These are phyloP conservation scores for Polypterus bichir DNA, from an alignment of 2,113 vertebrate species.

Conservation along the genomic window DNA sequence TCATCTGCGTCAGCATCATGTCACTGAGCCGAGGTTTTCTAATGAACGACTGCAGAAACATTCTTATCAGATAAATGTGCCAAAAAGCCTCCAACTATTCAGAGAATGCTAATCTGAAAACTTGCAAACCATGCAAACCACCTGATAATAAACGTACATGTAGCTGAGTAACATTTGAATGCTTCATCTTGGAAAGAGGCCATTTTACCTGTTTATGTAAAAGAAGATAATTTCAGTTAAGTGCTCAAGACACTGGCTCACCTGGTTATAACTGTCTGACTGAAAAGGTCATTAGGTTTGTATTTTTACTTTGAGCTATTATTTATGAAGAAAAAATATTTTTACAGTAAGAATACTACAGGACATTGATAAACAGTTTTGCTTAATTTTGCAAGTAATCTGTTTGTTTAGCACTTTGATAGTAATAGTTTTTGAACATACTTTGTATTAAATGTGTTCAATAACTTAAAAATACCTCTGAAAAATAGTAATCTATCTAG, in stretches of 20 bases:
- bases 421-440: no score
- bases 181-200: constrained; percentile 3
- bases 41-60: constrained; percentile 2
- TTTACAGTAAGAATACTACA: no score
- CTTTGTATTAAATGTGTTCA: no score
- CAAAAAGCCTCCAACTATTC: not conserved
- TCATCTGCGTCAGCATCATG: not conserved
- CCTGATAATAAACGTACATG: not conserved
- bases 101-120: constrained; percentile 9
- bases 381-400: no score
- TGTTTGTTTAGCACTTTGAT: no score
- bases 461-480: no score
- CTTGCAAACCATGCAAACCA: not conserved
- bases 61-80: constrained; percentile 1
- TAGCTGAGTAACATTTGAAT: not conserved
- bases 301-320: no score
- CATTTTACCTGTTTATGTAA: constrained; percentile 10
- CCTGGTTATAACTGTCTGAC: not conserved
- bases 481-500: no score
- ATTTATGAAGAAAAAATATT: no score
- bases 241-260: not conserved
- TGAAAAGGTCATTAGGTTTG: not conserved
- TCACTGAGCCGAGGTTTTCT: not conserved
- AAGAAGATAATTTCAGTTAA: not conserved
- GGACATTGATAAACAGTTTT: no score